Conservation (phyloP, 2,797 vertebrate species). For the Oryzias sinensis region DNA sequence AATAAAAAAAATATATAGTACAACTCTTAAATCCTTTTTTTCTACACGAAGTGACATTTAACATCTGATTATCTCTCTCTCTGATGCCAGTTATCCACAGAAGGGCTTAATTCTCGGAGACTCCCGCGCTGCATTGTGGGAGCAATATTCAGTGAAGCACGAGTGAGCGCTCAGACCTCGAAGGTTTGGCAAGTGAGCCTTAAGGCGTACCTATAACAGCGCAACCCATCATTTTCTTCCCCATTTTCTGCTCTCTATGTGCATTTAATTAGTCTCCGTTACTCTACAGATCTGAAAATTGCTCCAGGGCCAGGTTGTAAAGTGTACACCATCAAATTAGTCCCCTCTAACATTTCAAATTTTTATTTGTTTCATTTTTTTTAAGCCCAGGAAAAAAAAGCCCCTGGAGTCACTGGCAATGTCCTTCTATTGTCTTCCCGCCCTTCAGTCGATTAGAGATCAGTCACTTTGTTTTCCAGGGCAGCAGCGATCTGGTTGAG, state of each 20-base stretch:
- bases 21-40: slow-evolving; percentile 77
- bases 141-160: slow-evolving; percentile 57
- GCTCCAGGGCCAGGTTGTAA: slow-evolving; percentile 31
- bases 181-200: slow-evolving; percentile 75
- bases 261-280: slow-evolving; percentile 52
- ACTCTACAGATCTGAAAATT: slow-evolving; percentile 41
- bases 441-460: slow-evolving; percentile 83
- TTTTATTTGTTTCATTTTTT: slow-evolving; percentile 35
- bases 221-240: slow-evolving; percentile 56
- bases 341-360: slow-evolving; percentile 41
- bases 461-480: slow-evolving; percentile 98
- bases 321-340: slow-evolving; percentile 23
- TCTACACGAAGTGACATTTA: slow-evolving; percentile 78
- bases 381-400: slow-evolving; percentile 47
- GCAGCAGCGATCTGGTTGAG: slow-evolving; percentile 95
- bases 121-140: slow-evolving; percentile 60
- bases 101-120: slow-evolving; percentile 65
- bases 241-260: slow-evolving; percentile 39
- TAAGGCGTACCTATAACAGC: slow-evolving; percentile 76
- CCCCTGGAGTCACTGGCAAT: slow-evolving; percentile 66
- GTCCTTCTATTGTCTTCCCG: slow-evolving; percentile 23
- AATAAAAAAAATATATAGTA: slow-evolving; percentile 86
- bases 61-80: slow-evolving; percentile 80
- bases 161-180: slow-evolving; percentile 61
- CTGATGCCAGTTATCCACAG: slow-evolving; percentile 66